Evolutionary conservation across 1,140 invertebrate genomes (phyloP).

Genomic region (Teleopsis dalmanni): DNA sequence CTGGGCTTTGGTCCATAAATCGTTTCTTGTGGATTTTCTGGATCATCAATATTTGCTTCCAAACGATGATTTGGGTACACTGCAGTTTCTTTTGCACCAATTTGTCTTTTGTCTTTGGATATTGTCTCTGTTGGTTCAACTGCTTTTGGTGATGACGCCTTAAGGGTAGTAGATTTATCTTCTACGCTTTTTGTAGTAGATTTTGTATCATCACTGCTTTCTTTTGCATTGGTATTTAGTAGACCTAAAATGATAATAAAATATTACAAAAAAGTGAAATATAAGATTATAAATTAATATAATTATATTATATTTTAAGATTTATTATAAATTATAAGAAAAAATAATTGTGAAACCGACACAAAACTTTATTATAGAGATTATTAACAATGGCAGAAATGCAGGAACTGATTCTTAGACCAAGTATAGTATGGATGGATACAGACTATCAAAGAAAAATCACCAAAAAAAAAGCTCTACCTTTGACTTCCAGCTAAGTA

Average conservation of each 20-base stretch:
- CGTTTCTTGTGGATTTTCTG: constrained; percentile 37
- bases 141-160: too few relatives aligned
- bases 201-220: constrained; percentile 7
- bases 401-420: too few relatives aligned
- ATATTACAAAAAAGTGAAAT: neutral
- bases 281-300: neutral
- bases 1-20: constrained; percentile 38
- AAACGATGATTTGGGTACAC: constrained; percentile 36
- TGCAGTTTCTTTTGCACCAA: constrained; percentile 31
- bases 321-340: neutral
- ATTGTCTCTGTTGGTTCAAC: constrained; percentile 21
- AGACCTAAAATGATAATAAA: constrained; percentile 7
- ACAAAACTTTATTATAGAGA: neutral
- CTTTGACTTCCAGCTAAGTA: too few relatives aligned
- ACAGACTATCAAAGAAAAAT: too few relatives aligned
- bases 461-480: too few relatives aligned
- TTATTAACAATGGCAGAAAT: too few relatives aligned
- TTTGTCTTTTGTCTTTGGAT: constrained; percentile 37
- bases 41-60: constrained; percentile 25
- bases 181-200: neutral
- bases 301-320: neutral
- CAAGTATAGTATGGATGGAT: too few relatives aligned
- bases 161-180: too few relatives aligned
- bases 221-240: constrained; percentile 2
- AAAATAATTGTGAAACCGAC: neutral